Percentiles rank a stretch among this genome's conserved stretches.
phyloP scores from a whole-genome alignment of 1,140 invertebrate species.

The Diuraphis noxia region DNA sequence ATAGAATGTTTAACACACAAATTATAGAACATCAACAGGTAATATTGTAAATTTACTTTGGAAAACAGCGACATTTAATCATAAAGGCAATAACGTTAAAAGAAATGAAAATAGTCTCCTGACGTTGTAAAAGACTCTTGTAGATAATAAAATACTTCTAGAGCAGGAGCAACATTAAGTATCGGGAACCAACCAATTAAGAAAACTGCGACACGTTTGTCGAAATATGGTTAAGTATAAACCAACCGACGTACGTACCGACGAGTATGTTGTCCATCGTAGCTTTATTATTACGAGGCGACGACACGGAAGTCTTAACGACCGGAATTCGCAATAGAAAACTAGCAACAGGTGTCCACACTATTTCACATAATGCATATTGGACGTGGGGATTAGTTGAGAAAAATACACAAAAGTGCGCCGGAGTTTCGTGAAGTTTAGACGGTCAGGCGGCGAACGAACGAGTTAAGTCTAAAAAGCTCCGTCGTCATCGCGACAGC shows the following conservation, averaged over 20 bases:
- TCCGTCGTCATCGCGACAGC: not conserved
- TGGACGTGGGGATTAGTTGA: not conserved
- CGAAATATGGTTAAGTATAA: no score
- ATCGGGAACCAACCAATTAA: not conserved
- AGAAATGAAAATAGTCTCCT: not conserved
- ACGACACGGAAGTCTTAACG: not conserved
- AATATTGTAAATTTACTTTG: not conserved
- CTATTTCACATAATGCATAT: slow-evolving; percentile 1
- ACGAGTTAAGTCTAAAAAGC: not conserved
- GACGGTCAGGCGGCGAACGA: not conserved
- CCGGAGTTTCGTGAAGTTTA: not conserved
- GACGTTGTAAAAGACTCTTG: not conserved
- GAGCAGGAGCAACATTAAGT: not conserved
- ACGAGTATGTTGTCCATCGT: slow-evolving; percentile 15
- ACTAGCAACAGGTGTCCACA: slow-evolving; percentile 43
- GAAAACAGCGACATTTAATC: not conserved
- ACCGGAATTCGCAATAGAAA: not conserved
- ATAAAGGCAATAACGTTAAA: not conserved
- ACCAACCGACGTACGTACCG: slow-evolving; percentile 13
- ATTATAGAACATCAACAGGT: no score
- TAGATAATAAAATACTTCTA: not conserved
- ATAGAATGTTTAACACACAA: not conserved
- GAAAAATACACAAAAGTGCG: not conserved
- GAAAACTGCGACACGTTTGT: not conserved
- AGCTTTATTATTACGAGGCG: not conserved